Evolutionary conservation across 2,888 invertebrate genomes (phyloP), one percentile per base, ranked within the genome.

Genomic region (Ornithoptera priamus): DNA sequence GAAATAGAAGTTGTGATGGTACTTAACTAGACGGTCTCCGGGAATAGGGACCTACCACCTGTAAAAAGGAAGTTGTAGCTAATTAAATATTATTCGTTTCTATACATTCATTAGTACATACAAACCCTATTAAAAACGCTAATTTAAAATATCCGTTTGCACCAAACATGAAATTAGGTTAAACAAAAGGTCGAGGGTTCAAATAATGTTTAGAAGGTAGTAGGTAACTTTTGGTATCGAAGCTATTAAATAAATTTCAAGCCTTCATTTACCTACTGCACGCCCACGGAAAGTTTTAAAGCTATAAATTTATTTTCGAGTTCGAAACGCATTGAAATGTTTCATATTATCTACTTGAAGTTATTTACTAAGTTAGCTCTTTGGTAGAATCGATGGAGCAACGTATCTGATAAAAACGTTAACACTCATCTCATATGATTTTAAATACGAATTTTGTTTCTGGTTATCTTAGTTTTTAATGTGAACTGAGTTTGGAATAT

Each of bases 241-340:
- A 7, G 18, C 18, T 46, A 59, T 0, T 15, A 58, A 58, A 42
- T 24, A 50, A 60, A 50, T 20, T 60, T 20, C n/a, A 50, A 60
- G 8, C 20, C 30, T 56, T 53, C 50, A 22, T 30, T 4, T 67
- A 39, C 10, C 6, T n/a, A 30, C 5, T 0, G 6, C 46, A 22
- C 24, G 20, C 10, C n/a, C 22, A 36, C 17, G 39, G 17, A 53
- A 64, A 68, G 50, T 64, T 68, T 53, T 20, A 59, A 53, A 50
- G 59, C 39, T 64, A 68, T 68, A 68, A 59, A 68, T 59, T 53
- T 64, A 22, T 36, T 60, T 30, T 7, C 7, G 22, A 68, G 36
- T 64, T 68, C 57, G 36, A 58, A 64, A 60, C 68, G 53, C 50
- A 39, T 59, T 60, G 22, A 50, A 30, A 30, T 46, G 36, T 68